Evolutionary conservation across 2,113 vertebrate species (phyloP).

Genomic region (Furnarius figulus): DNA sequence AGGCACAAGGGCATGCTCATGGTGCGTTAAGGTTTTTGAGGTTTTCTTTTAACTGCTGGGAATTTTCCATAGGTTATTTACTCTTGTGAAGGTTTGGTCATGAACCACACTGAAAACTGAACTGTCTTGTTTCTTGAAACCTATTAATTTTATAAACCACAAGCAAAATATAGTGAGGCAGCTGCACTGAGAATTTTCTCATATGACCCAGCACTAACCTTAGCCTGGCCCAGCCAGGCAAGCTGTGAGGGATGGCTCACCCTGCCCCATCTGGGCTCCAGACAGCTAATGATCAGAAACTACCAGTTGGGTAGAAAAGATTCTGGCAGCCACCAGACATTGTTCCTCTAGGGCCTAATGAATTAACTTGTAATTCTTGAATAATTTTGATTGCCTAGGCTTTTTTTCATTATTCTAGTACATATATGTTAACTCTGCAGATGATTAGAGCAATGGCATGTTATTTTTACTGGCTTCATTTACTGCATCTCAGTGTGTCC

Average conservation of each 20-base stretch:
- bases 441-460: background rate
- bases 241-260: background rate
- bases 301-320: background rate
- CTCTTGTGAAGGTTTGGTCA: conserved; percentile 8
- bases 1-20: background rate
- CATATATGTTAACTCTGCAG: background rate
- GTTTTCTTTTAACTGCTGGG: conserved; percentile 9
- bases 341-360: background rate
- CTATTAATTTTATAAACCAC: conserved; percentile 59
- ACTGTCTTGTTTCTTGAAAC: conserved; percentile 56
- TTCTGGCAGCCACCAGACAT: background rate
- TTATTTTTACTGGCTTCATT: background rate
- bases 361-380: background rate
- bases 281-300: background rate
- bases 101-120: conserved; percentile 42
- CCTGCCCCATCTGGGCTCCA: background rate
- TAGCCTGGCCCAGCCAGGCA: background rate
- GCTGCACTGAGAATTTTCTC: conserved; percentile 32
- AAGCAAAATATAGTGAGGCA: conserved; percentile 43
- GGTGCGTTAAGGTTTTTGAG: conserved; percentile 6
- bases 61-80: conserved; percentile 48
- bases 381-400: background rate
- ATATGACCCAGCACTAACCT: background rate
- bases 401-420: background rate
- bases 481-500: background rate